Conservation (phyloP, 2,797 vertebrate genomes). For the Mus spretus region DNA sequence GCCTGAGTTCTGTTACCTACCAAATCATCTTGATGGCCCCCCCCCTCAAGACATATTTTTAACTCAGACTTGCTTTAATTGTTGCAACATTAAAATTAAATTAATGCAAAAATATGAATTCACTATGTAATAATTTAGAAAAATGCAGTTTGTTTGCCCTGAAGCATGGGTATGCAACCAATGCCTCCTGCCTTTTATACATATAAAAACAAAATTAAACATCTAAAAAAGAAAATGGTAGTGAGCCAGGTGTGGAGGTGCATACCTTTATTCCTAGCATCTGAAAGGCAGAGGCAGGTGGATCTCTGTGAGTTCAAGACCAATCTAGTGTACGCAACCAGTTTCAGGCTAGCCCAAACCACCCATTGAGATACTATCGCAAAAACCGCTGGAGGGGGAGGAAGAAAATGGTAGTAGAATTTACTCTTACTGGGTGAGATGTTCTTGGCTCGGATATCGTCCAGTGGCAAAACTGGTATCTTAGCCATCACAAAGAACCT, state of each 20-base stretch:
- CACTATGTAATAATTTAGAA: conserved; percentile 70
- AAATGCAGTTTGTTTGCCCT: conserved; percentile 53
- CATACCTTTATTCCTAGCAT: background rate
- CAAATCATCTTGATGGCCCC: background rate
- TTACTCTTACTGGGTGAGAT: conserved; percentile 2
- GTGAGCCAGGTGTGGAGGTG: background rate
- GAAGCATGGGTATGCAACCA: background rate
- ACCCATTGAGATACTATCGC: background rate
- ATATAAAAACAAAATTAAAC: background rate
- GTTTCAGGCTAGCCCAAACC: background rate
- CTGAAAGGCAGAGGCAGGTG: background rate
- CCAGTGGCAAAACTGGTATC: background rate
- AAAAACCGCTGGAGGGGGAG: background rate
- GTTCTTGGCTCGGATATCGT: conserved; percentile 31
- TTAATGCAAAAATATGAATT: conserved; percentile 48
- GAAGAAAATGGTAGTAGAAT: conserved; percentile 2
- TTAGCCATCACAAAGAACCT: conserved; percentile 24
- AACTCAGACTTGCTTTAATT: conserved; percentile 48
- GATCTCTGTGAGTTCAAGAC: background rate
- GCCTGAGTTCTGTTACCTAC: background rate
- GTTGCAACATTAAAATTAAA: conserved; percentile 66
- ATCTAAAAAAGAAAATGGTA: background rate
- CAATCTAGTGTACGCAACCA: background rate
- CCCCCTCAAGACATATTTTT: conserved; percentile 34
- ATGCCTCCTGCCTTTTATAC: conserved; percentile 51